phyloP scores from a whole-genome alignment of 2,797 vertebrate species.

The Anabas testudineus region DNA sequence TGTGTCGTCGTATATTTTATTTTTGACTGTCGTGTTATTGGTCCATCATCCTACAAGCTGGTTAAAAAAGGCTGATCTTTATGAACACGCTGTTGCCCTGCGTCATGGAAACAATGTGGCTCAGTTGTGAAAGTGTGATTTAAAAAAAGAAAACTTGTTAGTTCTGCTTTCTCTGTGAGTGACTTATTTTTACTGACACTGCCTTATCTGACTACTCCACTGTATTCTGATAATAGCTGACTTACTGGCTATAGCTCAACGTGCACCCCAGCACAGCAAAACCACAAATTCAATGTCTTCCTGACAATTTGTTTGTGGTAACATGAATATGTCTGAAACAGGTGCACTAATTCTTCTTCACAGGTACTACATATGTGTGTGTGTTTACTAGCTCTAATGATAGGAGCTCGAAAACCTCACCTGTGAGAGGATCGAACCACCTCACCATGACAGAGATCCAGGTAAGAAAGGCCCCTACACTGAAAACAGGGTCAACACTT shows the following conservation, averaged over 20 bases:
- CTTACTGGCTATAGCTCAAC: not conserved
- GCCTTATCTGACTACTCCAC: slow-evolving; percentile 19
- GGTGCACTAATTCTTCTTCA: slow-evolving; percentile 4
- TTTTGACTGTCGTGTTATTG: not conserved
- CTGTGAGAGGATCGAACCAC: slow-evolving; percentile 75
- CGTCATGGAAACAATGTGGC: slow-evolving; percentile 71
- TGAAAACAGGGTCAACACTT: not conserved
- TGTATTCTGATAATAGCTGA: slow-evolving; percentile 30
- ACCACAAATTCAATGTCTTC: slow-evolving; percentile 13
- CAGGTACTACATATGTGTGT: slow-evolving; percentile 48
- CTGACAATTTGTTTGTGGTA: slow-evolving; percentile 33
- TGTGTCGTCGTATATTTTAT: not conserved
- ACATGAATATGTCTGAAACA: not conserved
- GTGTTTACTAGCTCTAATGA: slow-evolving; percentile 80
- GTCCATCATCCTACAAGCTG: not conserved
- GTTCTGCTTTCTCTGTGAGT: slow-evolving; percentile 72
- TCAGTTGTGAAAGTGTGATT: slow-evolving; percentile 73
- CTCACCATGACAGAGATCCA: slow-evolving; percentile 80
- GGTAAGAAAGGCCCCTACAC: slow-evolving; percentile 56
- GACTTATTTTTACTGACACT: slow-evolving; percentile 68
- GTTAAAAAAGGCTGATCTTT: slow-evolving; percentile 15
- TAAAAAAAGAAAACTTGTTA: slow-evolving; percentile 54
- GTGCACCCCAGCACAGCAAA: not conserved
- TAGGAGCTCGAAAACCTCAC: slow-evolving; percentile 68
- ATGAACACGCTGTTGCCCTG: slow-evolving; percentile 8